Evolutionary conservation across 2,797 vertebrate species (phyloP).

Genomic region (Lepus oiostolus): DNA sequence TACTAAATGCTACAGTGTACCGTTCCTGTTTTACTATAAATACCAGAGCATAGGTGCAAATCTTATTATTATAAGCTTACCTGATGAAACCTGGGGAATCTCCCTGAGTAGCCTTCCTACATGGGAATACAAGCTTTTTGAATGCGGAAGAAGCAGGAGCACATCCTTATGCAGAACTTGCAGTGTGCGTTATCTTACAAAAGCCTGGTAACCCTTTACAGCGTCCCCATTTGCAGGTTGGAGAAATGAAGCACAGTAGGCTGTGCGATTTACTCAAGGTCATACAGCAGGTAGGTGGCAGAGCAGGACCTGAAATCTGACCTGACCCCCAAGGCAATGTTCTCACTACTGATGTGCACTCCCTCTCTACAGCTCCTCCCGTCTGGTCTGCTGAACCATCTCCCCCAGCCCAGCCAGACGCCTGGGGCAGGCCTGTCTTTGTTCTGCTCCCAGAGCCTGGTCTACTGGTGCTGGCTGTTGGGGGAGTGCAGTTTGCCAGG

Average conservation of each 20-base stretch:
- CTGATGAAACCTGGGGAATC: not conserved
- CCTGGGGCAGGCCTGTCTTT: not conserved
- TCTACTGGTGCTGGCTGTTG: not conserved
- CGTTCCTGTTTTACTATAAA: not conserved
- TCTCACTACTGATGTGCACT: not conserved
- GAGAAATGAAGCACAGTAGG: not conserved
- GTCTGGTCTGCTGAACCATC: not conserved
- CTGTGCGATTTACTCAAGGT: not conserved
- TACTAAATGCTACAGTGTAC: not conserved
- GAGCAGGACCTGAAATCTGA: not conserved
- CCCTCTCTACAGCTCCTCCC: not conserved
- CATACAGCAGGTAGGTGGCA: not conserved
- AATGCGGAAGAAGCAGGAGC: not conserved
- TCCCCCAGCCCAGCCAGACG: not conserved
- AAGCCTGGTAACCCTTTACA: not conserved
- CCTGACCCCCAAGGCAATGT: not conserved
- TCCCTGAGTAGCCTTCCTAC: not conserved
- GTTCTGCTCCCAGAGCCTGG: not conserved
- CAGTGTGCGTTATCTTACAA: not conserved
- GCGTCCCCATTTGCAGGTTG: not conserved
- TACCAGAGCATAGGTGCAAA: not conserved
- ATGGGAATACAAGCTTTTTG: not conserved
- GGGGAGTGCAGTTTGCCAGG: accelerated
- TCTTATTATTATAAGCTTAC: not conserved
- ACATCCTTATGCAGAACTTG: slow-evolving; percentile 2